Evolutionary conservation across 64 coral and sea anemone genomes (phyloP).

Genomic region (Stichodactyla helianthus): DNA sequence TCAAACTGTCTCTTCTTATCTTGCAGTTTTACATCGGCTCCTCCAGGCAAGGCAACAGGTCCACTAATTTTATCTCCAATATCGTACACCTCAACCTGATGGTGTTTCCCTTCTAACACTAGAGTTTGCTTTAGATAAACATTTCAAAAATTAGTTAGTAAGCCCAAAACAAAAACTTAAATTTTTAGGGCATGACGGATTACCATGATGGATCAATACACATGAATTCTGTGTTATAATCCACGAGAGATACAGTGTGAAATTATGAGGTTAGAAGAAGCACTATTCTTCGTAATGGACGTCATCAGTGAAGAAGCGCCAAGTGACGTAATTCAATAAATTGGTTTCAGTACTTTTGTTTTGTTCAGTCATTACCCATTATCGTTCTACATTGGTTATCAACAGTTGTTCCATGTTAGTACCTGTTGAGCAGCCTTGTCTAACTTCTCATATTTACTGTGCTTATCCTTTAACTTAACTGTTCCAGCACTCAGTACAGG

Average conservation of each 20-base stretch:
- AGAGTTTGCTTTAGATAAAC: constrained; percentile 1
- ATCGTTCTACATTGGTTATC: too few relatives aligned
- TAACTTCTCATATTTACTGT: constrained; percentile 54
- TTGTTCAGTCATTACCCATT: not conserved
- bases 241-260: too few relatives aligned
- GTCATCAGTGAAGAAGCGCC: too few relatives aligned
- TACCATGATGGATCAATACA: too few relatives aligned
- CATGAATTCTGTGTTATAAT: too few relatives aligned
- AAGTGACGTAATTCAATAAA: too few relatives aligned
- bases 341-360: too few relatives aligned
- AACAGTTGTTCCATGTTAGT: not conserved
- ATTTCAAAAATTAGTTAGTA: not conserved
- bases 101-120: constrained; percentile 11
- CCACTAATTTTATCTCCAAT: constrained; percentile 24
- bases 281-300: too few relatives aligned
- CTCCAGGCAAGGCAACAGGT: not conserved
- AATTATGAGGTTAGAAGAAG: too few relatives aligned
- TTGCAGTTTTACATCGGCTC: constrained; percentile 43
- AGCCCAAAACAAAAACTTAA: not conserved
- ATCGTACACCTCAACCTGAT: not conserved
- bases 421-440: constrained; percentile 47
- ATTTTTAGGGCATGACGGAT: not conserved
- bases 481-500: not conserved
- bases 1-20: constrained; percentile 57
- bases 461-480: constrained; percentile 53